Percentiles rank a stretch among this genome's conserved stretches.
These are phyloP conservation scores for Nipponacmea schrenckii DNA, from an alignment of 2,888 invertebrate species.

Conservation along the genomic window DNA sequence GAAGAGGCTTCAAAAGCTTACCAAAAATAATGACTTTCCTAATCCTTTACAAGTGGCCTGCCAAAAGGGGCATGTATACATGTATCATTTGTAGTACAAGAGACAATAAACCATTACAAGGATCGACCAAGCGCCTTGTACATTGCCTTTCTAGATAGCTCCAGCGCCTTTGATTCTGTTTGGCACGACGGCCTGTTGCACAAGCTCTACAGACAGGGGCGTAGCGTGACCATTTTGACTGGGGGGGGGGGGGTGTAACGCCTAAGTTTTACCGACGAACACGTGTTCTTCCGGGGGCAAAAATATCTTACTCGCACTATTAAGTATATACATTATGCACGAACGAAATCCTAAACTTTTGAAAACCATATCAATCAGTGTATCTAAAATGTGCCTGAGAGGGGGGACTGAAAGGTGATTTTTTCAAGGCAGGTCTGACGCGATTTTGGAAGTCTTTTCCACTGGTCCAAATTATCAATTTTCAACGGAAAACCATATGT, in stretches of 20 bases:
- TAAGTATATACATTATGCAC: no score
- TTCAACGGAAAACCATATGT: no score
- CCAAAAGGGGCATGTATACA: conserved; percentile 7
- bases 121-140: background rate
- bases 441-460: no score
- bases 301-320: no score
- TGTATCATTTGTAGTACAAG: conserved; percentile 5
- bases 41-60: conserved; percentile 15
- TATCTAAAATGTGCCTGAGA: background rate
- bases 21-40: background rate
- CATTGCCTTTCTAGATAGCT: conserved; percentile 8
- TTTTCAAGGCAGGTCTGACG: no score
- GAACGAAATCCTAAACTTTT: background rate
- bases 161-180: conserved; percentile 14
- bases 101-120: background rate
- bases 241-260: no score
- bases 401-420: no score
- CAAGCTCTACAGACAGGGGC: background rate
- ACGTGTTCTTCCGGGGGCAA: no score
- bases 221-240: no score
- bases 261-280: no score
- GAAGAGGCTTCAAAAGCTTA: background rate
- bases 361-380: background rate
- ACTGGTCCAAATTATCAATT: no score
- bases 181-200: conserved; percentile 3